Conservation (phyloP, 1,140 invertebrate species). For the Meloidogyne chitwoodi region DNA sequence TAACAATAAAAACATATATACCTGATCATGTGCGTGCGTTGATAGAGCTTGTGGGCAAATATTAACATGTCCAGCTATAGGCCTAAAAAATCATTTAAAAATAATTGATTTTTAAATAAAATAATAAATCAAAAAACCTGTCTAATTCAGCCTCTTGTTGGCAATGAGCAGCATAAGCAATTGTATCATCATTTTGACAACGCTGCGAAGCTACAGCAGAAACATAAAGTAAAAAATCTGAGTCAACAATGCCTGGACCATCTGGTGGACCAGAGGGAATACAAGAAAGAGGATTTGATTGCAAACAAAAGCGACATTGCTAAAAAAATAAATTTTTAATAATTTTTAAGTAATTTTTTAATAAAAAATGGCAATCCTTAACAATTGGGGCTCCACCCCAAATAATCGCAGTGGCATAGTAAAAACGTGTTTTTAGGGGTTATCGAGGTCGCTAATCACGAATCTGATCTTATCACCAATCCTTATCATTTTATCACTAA, state of each 20-base stretch:
- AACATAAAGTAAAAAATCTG: constrained; percentile 85
- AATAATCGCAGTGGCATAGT: too few species aligned
- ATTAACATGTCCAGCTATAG: constrained; percentile 96
- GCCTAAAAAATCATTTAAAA: constrained; percentile 67
- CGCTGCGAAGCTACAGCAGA: constrained; percentile 85
- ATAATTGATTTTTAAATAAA: neutral
- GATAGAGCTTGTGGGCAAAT: constrained; percentile 91
- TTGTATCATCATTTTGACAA: constrained; percentile 81
- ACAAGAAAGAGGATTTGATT: constrained; percentile 40
- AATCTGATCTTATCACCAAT: too few species aligned
- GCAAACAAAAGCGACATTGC: constrained; percentile 39
- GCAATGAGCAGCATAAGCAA: constrained; percentile 95
- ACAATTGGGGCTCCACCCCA: too few species aligned
- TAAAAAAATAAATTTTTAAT: constrained; percentile 6
- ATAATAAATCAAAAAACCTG: constrained; percentile 25
- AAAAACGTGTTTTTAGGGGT: too few species aligned
- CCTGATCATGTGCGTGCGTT: constrained; percentile 80
- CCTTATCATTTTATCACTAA: too few species aligned
- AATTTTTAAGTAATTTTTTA: too few species aligned
- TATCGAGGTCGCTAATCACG: too few species aligned
- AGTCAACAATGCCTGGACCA: constrained; percentile 20
- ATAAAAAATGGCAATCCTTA: too few species aligned
- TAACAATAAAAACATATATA: neutral
- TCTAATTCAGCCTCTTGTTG: constrained; percentile 79
- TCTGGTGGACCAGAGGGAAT: constrained; percentile 38